Conservation (phyloP, 92 coral and sea anemone species). For the Umimayanthus kanabou region DNA sequence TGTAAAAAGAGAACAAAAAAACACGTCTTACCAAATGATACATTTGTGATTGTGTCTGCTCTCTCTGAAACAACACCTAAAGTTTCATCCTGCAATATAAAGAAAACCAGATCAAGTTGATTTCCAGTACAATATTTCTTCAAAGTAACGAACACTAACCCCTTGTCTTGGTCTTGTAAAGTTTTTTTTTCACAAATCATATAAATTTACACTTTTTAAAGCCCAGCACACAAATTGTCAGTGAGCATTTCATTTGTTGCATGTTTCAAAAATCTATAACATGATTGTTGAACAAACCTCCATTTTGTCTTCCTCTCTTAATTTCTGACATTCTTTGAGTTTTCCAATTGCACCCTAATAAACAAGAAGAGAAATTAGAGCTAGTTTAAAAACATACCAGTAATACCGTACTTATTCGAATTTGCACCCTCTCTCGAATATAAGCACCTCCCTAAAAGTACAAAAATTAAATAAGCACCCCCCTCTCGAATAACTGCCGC, state of each 20-base stretch:
- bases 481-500: too few relatives aligned
- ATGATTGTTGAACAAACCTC: constrained; percentile 60
- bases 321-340: constrained; percentile 89
- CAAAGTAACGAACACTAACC: neutral
- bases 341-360: constrained; percentile 78
- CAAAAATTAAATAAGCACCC: too few relatives aligned
- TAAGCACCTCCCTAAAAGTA: too few relatives aligned
- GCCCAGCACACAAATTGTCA: too few relatives aligned
- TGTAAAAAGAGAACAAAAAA: too few relatives aligned
- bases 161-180: too few relatives aligned
- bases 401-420: too few relatives aligned
- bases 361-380: neutral
- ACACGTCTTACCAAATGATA: constrained; percentile 89
- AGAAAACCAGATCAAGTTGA: neutral
- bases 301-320: constrained; percentile 88
- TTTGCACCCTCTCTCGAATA: too few relatives aligned
- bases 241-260: neutral
- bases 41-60: constrained; percentile 93
- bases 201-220: too few relatives aligned
- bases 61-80: constrained; percentile 76
- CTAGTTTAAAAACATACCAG: neutral
- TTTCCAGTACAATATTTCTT: neutral
- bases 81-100: constrained; percentile 61
- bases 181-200: too few relatives aligned
- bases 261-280: neutral